Conservation (phyloP, 2,113 vertebrate genomes). For the Cyprinus carpio region DNA sequence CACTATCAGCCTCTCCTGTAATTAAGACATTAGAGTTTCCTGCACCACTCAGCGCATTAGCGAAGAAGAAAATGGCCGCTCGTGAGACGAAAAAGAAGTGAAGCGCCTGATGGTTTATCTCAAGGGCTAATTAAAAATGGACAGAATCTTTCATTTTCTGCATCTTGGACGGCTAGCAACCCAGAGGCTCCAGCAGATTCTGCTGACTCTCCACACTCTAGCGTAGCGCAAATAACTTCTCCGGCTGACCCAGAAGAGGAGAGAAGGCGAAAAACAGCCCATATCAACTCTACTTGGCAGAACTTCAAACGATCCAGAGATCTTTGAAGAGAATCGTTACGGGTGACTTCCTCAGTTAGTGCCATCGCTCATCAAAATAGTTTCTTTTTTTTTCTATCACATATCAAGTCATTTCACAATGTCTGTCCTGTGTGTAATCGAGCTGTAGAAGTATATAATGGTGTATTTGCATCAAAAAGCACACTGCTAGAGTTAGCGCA, state of each 20-base stretch:
- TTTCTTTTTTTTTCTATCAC: not conserved
- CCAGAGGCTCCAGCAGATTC: not conserved
- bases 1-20: slow-evolving; percentile 24
- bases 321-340: not conserved
- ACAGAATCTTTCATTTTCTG: slow-evolving; percentile 38
- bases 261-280: not conserved
- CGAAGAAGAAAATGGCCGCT: not conserved
- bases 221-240: not conserved
- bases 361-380: not conserved
- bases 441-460: slow-evolving; percentile 34
- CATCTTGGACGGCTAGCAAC: not conserved
- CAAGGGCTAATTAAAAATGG: slow-evolving; percentile 39
- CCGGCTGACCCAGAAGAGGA: not conserved
- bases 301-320: slow-evolving; percentile 22
- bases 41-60: slow-evolving; percentile 39
- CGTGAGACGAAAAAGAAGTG: not conserved
- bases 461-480: slow-evolving; percentile 43
- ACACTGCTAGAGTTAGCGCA: not conserved
- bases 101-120: slow-evolving; percentile 33
- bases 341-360: slow-evolving; percentile 15
- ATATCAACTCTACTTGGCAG: not conserved
- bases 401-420: not conserved
- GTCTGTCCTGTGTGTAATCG: slow-evolving; percentile 26
- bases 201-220: slow-evolving; percentile 26
- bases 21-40: slow-evolving; percentile 42